Evolutionary conservation across 2,113 vertebrate genomes (phyloP), one percentile per base, ranked within the genome.

Genomic region (Zeus faber): DNA sequence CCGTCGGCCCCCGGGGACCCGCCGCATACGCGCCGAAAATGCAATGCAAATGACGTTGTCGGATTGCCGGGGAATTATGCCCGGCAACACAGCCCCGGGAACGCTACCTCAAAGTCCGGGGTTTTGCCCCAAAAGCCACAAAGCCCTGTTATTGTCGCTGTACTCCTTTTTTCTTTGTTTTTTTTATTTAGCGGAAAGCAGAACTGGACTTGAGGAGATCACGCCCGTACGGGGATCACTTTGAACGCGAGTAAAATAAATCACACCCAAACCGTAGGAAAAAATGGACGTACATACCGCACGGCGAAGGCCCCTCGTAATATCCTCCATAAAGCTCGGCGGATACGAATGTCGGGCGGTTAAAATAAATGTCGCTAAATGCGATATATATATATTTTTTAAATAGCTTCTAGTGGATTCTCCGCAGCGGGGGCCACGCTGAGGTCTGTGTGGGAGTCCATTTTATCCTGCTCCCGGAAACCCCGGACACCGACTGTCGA

Each of bases 1-100:
- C 11, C 26, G 43, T 6, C 40, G 59, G 4, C 74, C 72, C 65
- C 22, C n/a, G 62, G 72, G 23, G 37, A 72, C 57, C 73, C 55
- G 37, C 40, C 35, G 56, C 46, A 57, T 33, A 35, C 57, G 9
- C 52, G 58, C 48, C 41, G 14, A 44, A 44, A 72, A 88, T n/a
- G n/a, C n/a, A 76, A 82, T 82, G 55, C 57, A 82, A 83, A 64
- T 82, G 49, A 61, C n/a, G n/a, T n/a, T n/a, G 86, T 66, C 53
- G 62, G 57, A 69, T 46, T 75, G 82, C 81, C 43, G 17, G 29
- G 41, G 64, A 46, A 74, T 78, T 78, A 76, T 70, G 62, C 44
- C 68, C 74, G 55, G 44, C 17, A 64, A 47, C 50, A 75, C n/a
- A n/a, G n/a, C n/a, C n/a, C n/a, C n/a, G n/a, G n/a, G n/a, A n/a